Percentiles rank a stretch among this genome's conserved stretches.
Evolutionary conservation across 1,140 invertebrate genomes (phyloP).

Genomic region (Cherax destructor): DNA sequence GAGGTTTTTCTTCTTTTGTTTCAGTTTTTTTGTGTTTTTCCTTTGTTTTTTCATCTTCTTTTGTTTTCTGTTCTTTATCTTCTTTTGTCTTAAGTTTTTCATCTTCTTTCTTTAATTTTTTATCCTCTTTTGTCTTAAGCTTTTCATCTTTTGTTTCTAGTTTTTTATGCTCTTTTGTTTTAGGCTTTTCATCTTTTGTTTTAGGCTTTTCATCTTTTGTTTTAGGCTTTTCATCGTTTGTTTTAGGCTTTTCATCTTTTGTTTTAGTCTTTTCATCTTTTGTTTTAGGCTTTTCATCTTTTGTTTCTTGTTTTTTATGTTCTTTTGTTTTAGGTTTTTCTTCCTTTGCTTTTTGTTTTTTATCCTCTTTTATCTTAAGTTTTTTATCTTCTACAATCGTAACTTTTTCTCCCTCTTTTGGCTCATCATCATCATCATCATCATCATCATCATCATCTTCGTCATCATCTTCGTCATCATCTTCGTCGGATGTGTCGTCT

Average conservation of each 20-base stretch:
- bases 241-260: neutral
- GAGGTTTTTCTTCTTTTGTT: too few relatives aligned
- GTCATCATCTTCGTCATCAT: neutral
- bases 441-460: constrained; percentile 3
- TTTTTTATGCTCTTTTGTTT: too few relatives aligned
- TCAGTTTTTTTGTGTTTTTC: too few relatives aligned
- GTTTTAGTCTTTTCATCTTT: neutral
- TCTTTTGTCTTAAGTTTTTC: too few relatives aligned
- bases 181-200: too few relatives aligned
- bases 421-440: neutral
- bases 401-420: constrained; percentile 4
- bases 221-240: too few relatives aligned
- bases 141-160: too few relatives aligned
- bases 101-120: too few relatives aligned
- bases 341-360: neutral
- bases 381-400: neutral
- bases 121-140: too few relatives aligned
- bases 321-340: neutral
- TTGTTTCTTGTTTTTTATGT: neutral
- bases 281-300: neutral
- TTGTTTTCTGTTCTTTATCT: too few relatives aligned
- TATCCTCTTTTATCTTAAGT: neutral
- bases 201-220: too few relatives aligned
- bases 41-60: too few relatives aligned
- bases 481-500: constrained; percentile 8